Evolutionary conservation across 35 echinoderm and acorn worm species (phyloP).

Genomic region (Ophioderma brevispina): DNA sequence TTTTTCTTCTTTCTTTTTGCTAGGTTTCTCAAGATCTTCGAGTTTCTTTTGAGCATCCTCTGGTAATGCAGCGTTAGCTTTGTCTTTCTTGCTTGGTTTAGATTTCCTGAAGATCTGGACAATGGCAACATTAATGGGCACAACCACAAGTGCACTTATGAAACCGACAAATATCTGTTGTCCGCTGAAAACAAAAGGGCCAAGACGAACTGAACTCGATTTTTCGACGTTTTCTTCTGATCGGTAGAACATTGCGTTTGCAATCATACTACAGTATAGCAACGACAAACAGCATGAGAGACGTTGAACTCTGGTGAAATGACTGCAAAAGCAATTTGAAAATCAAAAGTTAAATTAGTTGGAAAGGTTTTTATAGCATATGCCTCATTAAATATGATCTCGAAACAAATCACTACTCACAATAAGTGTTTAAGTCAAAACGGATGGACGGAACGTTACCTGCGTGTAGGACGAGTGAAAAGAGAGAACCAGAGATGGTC

Average conservation of each 20-base stretch:
- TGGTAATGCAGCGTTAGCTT: not conserved
- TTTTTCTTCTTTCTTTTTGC: slow-evolving; percentile 5
- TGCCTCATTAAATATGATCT: no score
- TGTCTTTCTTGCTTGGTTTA: slow-evolving; percentile 24
- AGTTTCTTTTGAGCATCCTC: slow-evolving; percentile 8
- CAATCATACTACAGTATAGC: slow-evolving; percentile 82
- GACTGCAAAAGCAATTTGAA: slow-evolving; percentile 5
- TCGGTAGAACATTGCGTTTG: slow-evolving; percentile 92
- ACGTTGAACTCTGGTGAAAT: slow-evolving; percentile 79
- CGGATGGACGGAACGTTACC: no score
- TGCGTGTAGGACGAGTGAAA: slow-evolving; percentile 66
- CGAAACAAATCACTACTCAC: no score
- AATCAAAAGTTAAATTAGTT: no score
- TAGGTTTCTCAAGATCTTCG: not conserved
- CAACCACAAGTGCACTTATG: slow-evolving; percentile 67
- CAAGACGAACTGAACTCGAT: slow-evolving; percentile 52
- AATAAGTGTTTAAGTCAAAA: no score
- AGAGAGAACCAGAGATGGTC: slow-evolving; percentile 97
- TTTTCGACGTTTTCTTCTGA: slow-evolving; percentile 37
- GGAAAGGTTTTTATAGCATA: no score
- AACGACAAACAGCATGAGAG: slow-evolving; percentile 82
- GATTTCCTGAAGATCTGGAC: slow-evolving; percentile 79
- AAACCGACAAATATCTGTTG: slow-evolving; percentile 78
- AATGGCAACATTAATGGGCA: slow-evolving; percentile 88
- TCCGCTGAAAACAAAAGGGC: slow-evolving; percentile 53